Conservation (phyloP, 2,797 vertebrate genomes). For the Hippocampus kuda region DNA sequence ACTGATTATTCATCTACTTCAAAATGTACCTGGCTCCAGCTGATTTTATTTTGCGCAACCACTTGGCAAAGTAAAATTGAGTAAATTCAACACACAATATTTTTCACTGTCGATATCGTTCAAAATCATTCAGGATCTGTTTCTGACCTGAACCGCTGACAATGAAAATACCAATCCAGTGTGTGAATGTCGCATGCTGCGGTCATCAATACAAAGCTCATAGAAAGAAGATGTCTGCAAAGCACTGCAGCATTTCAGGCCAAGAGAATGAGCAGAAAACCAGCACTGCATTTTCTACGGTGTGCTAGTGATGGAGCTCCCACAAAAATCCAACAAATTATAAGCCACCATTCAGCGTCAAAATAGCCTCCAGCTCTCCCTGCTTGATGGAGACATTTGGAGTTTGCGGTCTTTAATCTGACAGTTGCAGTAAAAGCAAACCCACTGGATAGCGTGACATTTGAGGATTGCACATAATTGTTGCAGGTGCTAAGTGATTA, state of each 20-base stretch:
- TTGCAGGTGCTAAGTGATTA: background rate
- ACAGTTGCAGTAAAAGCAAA: background rate
- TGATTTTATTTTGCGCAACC: no score
- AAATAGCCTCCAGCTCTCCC: constrained; percentile 23
- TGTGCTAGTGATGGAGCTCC: constrained; percentile 35
- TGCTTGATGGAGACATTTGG: constrained; percentile 17
- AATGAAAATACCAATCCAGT: constrained; percentile 7
- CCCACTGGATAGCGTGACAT: background rate
- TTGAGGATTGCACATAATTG: background rate
- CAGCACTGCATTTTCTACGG: constrained; percentile 28
- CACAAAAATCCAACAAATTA: constrained; percentile 40
- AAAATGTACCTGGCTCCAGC: no score
- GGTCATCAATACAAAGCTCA: constrained; percentile 20
- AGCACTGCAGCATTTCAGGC: constrained; percentile 3
- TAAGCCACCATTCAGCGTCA: constrained; percentile 35
- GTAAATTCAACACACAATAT: no score
- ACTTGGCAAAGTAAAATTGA: no score
- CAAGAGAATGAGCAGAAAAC: constrained; percentile 34
- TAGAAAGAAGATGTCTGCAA: constrained; percentile 11
- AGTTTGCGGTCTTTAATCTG: constrained; percentile 15
- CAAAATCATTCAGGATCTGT: no score
- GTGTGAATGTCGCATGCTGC: constrained; percentile 5
- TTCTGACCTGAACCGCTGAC: no score
- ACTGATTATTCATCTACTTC: no score
- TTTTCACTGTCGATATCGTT: no score